Evolutionary conservation across 2,797 vertebrate genomes (phyloP), one percentile per base, ranked within the genome.

Genomic region (Megalops cyprinoides): DNA sequence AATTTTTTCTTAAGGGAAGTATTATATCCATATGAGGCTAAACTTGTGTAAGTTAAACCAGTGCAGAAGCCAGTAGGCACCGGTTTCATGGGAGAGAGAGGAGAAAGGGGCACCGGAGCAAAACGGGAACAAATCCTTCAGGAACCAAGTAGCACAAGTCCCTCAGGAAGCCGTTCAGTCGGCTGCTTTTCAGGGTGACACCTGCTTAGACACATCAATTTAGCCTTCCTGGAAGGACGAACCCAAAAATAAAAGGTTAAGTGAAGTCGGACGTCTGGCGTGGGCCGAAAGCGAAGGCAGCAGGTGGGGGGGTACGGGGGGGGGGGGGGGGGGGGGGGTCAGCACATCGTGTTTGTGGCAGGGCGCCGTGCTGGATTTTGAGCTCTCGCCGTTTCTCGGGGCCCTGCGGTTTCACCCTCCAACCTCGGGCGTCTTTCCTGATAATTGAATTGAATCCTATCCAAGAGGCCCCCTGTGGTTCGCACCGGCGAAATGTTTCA

Each of bases 371-470:
- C 55, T 4, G 0, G 9, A 2, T 25, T 20, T 14, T 0, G 31
- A 25, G 31, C n/a, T 25, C 23, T 12, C 39, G 8, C 10, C 62
- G 1, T 39, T 31, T 23, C 67, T 39, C 5, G 1, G 12, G 39
- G 18, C 18, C 23, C 14, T 7, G 9, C 12, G 10, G 56, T 4
- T 14, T n/a, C 39, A n/a, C 46, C 25, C 37, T 73, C 31, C 20
- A 79, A 39, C 78, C 23, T 23, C 31, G 20, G 65, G 49, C 65
- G 15, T 56, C 42, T 46, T 73, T 28, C 48, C 67, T 6, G 20
- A 79, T 79, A 79, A 79, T 73, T 79, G 39, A 73, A 44, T 56
- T 79, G 78, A 79, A 44, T 42, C 37, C 23, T 3, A 23, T 71
- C 78, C 67, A 79, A 23, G 46, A 60, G n/a, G 23, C 78, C 23